Evolutionary conservation across 2,797 vertebrate genomes (phyloP).

Genomic region (Toxotes lorentzi): DNA sequence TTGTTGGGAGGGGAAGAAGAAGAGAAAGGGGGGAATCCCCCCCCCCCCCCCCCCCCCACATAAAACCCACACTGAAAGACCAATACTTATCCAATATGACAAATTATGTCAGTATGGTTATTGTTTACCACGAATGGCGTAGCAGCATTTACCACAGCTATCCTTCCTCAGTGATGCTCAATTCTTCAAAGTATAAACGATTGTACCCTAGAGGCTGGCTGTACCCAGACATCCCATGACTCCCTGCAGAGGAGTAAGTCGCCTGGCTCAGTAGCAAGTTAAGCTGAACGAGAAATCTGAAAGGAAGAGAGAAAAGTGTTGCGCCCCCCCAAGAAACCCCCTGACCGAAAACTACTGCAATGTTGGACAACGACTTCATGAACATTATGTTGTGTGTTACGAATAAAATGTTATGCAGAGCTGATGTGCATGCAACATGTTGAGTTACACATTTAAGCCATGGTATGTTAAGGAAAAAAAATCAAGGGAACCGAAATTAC

Average conservation of each 20-base stretch:
- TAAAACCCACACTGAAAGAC: slow-evolving; percentile 23
- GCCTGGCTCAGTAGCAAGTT: slow-evolving; percentile 69
- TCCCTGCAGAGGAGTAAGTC: slow-evolving; percentile 64
- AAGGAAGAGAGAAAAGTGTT: slow-evolving; percentile 83
- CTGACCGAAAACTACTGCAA: slow-evolving; percentile 69
- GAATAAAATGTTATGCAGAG: slow-evolving; percentile 82
- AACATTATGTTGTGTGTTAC: slow-evolving; percentile 64
- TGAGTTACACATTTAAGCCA: slow-evolving; percentile 82
- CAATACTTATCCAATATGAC: slow-evolving; percentile 28
- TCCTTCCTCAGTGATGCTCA: slow-evolving; percentile 49
- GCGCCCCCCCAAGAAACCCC: slow-evolving; percentile 51
- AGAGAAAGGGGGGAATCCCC: no score
- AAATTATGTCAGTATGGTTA: background rate
- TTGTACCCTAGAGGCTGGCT: slow-evolving; percentile 60
- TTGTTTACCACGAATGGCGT: slow-evolving; percentile 49
- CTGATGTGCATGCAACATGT: slow-evolving; percentile 84
- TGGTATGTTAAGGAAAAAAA: slow-evolving; percentile 73
- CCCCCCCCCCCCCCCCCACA: slow-evolving; percentile 38
- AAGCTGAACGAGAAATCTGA: slow-evolving; percentile 80
- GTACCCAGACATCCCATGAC: slow-evolving; percentile 72
- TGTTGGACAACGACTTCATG: slow-evolving; percentile 68
- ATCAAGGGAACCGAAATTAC: slow-evolving; percentile 84
- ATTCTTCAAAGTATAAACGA: slow-evolving; percentile 54
- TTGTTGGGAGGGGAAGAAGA: no score
- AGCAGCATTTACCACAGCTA: slow-evolving; percentile 61